Evolutionary conservation across 2,888 invertebrate genomes (phyloP).

Genomic region (Teleiodes luculella): DNA sequence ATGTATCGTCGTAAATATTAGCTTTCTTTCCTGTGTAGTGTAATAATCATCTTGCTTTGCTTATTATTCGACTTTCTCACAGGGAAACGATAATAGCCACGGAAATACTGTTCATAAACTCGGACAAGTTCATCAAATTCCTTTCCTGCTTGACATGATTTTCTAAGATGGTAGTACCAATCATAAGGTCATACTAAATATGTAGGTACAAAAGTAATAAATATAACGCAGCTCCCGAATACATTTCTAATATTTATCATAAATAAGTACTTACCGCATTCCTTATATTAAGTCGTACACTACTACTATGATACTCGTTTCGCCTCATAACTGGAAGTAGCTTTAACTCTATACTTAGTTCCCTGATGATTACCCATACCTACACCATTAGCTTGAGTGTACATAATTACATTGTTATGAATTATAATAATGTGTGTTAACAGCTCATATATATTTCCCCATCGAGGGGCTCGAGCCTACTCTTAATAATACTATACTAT

Average conservation of each 20-base stretch:
- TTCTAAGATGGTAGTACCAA: not conserved
- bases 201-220: not conserved
- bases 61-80: constrained; percentile 6
- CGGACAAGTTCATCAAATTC: not conserved
- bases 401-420: constrained; percentile 53
- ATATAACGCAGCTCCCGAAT: not conserved
- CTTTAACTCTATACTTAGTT: constrained; percentile 40
- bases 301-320: constrained; percentile 18
- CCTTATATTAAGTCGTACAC: constrained; percentile 17
- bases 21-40: constrained; percentile 10
- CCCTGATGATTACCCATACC: constrained; percentile 37
- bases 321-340: constrained; percentile 37
- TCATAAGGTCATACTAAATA: not conserved
- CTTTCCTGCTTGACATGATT: not conserved
- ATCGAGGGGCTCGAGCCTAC: too few relatives aligned
- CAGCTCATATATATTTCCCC: too few relatives aligned
- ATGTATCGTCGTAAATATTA: constrained; percentile 12
- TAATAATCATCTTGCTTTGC: constrained; percentile 6
- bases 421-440: too few relatives aligned
- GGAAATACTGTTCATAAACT: not conserved
- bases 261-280: constrained; percentile 9
- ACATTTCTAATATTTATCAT: constrained; percentile 2
- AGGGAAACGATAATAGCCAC: not conserved
- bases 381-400: constrained; percentile 37
- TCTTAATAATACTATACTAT: too few relatives aligned